phyloP scores from a whole-genome alignment of 2,888 invertebrate species.

The Magallana nippona region DNA sequence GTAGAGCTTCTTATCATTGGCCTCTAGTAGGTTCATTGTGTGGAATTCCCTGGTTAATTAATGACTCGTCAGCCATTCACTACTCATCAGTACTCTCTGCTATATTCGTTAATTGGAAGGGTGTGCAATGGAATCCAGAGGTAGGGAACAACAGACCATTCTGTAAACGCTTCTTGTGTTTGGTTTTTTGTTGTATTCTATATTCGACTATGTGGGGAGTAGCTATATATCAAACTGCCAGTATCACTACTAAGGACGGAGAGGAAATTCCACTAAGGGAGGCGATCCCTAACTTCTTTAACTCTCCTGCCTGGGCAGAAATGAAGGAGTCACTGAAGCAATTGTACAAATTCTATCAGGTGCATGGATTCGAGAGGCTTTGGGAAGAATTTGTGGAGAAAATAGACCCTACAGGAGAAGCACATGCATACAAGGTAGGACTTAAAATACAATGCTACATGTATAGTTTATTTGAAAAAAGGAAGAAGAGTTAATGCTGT shows the following conservation, averaged over 20 bases:
- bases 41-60: constrained; percentile 84
- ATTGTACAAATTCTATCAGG: constrained; percentile 88
- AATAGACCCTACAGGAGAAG: constrained; percentile 94
- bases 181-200: constrained; percentile 84
- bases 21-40: constrained; percentile 87
- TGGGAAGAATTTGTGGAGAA: constrained; percentile 92
- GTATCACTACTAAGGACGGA: constrained; percentile 84
- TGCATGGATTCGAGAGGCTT: constrained; percentile 92
- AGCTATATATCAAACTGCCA: constrained; percentile 89
- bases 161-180: constrained; percentile 82
- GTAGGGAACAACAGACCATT: constrained; percentile 48
- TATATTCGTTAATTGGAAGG: constrained; percentile 83
- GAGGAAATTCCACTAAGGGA: constrained; percentile 87
- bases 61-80: constrained; percentile 58
- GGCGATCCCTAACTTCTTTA: constrained; percentile 92
- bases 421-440: constrained; percentile 85
- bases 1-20: constrained; percentile 87
- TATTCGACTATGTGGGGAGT: constrained; percentile 89
- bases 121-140: constrained; percentile 86
- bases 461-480: constrained; percentile 5
- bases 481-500: neutral
- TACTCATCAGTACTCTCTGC: constrained; percentile 65
- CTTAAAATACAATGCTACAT: neutral
- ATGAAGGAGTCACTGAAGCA: constrained; percentile 84
- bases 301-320: constrained; percentile 87